Conservation (phyloP, 2,888 invertebrate species). For the Andrena dorsata region DNA sequence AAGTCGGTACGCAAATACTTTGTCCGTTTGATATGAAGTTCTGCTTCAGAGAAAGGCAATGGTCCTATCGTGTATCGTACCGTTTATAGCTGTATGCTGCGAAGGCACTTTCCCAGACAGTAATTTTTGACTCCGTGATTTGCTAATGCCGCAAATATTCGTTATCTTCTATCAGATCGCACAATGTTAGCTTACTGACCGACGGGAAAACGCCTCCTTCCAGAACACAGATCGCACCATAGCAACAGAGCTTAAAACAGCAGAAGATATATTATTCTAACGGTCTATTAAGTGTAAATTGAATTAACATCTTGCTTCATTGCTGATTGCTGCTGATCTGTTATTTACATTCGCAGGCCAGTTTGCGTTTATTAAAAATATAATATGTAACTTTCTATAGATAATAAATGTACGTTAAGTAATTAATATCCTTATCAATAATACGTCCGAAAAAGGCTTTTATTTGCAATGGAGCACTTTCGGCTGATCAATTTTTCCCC, state of each 20-base stretch:
- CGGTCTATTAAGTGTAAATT: neutral
- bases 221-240: neutral
- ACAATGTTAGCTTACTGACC: neutral
- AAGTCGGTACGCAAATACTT: conserved; percentile 47
- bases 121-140: no score
- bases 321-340: conserved; percentile 5
- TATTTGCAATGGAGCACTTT: conserved; percentile 44
- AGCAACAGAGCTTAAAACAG: neutral
- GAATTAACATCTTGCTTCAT: neutral
- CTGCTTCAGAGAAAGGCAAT: conserved; percentile 42
- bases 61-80: conserved; percentile 24
- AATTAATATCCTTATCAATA: conserved; percentile 37
- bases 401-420: conserved; percentile 47
- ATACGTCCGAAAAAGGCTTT: conserved; percentile 44
- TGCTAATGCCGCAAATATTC: no score
- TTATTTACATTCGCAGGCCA: conserved; percentile 46
- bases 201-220: neutral
- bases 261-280: neutral
- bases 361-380: conserved; percentile 56
- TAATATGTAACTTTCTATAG: conserved; percentile 43
- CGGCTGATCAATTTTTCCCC: conserved; percentile 18
- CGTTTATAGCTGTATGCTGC: conserved; percentile 12
- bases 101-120: conserved; percentile 16
- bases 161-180: no score
- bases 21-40: conserved; percentile 49